Evolutionary conservation across 2,888 invertebrate species (phyloP), one percentile per base, ranked within the genome.

Genomic region (Axea sp.): DNA sequence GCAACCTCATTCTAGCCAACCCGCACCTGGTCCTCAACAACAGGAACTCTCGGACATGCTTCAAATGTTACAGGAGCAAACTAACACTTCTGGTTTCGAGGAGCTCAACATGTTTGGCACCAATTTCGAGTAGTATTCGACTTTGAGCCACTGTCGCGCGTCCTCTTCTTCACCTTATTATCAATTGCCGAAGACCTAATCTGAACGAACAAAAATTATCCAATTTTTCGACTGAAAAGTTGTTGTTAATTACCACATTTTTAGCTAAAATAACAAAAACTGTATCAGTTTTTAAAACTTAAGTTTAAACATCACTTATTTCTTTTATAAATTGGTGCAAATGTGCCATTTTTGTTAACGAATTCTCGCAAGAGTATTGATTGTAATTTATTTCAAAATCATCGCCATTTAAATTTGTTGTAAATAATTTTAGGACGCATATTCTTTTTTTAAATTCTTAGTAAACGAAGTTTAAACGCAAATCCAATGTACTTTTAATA

Each of bases 101-200:
- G 96, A 96, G 88, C 90, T 96, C 82, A 94, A 94, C 84, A 96
- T 96, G 96, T 96, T 96, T 88, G 96, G 94, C 86, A 93, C 95
- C 80, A 92, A 91, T 80, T 94, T 93, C 83, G 93, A 93, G 89
- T 93, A 89, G 86, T 74, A 75, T 37, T 37, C 39, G 8, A 15
- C 2, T 30, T 1, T 37, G 17, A 30, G 17, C 11, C 26, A 11
- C 9, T 30, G 35, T 9, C 11, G 7, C 6, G 15, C 53, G 43
- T 45, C 49, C 33, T 55, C 22, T 45, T 30, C 9, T 8, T 35
- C 31, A 74, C 24, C 17, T 15, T 11, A 60, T 30, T 12, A 45
- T 60, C 33, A 45, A 11, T 28, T 24, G 22, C 39, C 49, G 11
- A 47, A 24, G 12, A 59, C 6, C 22, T 4, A 26, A 24, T 26